These are phyloP conservation scores for Melanotaenia boesemani DNA, from an alignment of 2,797 vertebrate species.

Conservation along the genomic window DNA sequence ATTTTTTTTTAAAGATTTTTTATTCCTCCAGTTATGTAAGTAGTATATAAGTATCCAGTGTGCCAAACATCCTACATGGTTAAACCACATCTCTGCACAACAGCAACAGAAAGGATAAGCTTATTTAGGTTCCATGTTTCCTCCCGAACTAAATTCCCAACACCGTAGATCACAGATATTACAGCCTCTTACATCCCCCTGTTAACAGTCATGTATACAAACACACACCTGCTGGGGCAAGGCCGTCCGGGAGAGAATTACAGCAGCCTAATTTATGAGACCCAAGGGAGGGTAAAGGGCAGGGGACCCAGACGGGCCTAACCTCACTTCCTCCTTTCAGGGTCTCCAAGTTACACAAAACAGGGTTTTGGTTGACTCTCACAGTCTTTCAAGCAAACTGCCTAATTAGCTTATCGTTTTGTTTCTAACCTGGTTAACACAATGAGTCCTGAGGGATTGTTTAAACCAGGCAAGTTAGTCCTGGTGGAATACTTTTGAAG, in stretches of 20 bases:
- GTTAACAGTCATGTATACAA: constrained; percentile 84
- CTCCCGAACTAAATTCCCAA: constrained; percentile 81
- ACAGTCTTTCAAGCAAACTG: constrained; percentile 47
- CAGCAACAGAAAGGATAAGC: constrained; percentile 75
- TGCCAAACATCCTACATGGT: constrained; percentile 52
- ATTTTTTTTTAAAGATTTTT: constrained; percentile 54
- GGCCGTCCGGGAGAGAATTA: constrained; percentile 82
- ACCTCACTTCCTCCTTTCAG: constrained; percentile 81
- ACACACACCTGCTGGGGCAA: constrained; percentile 87
- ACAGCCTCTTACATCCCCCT: constrained; percentile 76
- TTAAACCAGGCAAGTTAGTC: constrained; percentile 8
- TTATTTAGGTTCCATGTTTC: constrained; percentile 85
- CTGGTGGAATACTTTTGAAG: constrained; percentile 31
- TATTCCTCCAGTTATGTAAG: constrained; percentile 53
- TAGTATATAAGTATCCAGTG: constrained; percentile 15
- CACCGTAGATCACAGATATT: constrained; percentile 84
- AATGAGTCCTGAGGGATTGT: constrained; percentile 40
- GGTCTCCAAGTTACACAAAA: constrained; percentile 63
- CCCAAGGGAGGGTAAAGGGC: constrained; percentile 82
- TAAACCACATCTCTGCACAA: constrained; percentile 53
- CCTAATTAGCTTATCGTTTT: constrained; percentile 41
- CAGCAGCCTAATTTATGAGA: constrained; percentile 85
- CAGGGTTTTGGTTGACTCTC: constrained; percentile 36
- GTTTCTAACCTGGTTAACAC: constrained; percentile 34
- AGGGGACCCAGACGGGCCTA: constrained; percentile 79